phyloP scores from a whole-genome alignment of 2,888 invertebrate species.

The Agrotis segetum region DNA sequence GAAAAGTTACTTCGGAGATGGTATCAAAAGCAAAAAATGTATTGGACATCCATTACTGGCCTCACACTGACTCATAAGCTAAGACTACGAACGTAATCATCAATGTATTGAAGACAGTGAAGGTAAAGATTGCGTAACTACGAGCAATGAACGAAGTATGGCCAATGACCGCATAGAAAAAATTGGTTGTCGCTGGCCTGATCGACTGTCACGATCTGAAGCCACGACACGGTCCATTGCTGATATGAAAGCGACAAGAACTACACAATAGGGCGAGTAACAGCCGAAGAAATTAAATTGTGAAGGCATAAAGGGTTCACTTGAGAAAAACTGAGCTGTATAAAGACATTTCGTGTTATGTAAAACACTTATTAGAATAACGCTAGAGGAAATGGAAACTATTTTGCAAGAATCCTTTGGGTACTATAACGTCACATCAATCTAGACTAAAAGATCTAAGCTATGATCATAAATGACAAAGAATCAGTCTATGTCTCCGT shows the following conservation, averaged over 20 bases:
- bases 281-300: slow-evolving; percentile 41
- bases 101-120: slow-evolving; percentile 61
- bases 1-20: slow-evolving; percentile 65
- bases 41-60: slow-evolving; percentile 43
- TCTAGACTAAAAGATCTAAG: neutral
- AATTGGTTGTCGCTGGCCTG: slow-evolving; percentile 61
- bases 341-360: slow-evolving; percentile 1
- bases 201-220: slow-evolving; percentile 69
- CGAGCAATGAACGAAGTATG: slow-evolving; percentile 70
- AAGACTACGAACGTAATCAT: slow-evolving; percentile 29
- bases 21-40: slow-evolving; percentile 59
- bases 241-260: slow-evolving; percentile 57
- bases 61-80: slow-evolving; percentile 1
- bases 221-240: slow-evolving; percentile 60
- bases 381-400: neutral
- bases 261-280: slow-evolving; percentile 53
- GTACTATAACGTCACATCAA: neutral
- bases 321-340: slow-evolving; percentile 1
- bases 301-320: neutral
- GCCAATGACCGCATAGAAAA: slow-evolving; percentile 77
- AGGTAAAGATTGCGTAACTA: slow-evolving; percentile 67
- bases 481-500: too few species aligned
- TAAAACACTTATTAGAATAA: neutral
- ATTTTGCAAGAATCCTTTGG: neutral
- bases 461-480: neutral